Evolutionary conservation across 2,888 invertebrate genomes (phyloP), one percentile per base, ranked within the genome.

Genomic region (Hetaerina titia): DNA sequence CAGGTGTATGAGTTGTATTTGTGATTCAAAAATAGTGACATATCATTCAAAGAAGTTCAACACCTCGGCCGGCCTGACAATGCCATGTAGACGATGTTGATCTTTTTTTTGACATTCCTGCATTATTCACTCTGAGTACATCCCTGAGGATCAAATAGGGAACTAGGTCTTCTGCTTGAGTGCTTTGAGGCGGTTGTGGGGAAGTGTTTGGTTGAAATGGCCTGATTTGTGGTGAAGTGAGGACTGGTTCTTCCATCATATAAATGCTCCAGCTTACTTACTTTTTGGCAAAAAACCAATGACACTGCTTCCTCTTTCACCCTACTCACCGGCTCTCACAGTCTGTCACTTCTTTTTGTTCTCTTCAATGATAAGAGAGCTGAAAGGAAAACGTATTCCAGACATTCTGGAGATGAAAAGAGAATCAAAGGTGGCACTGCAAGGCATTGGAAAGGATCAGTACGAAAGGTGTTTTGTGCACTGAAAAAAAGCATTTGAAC

Each of bases 321-420:
- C 89, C 45, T 89, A 89, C 89, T 89, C 89, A 56, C 89, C 89
- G 9, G 89, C 56, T 22, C 89, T 89, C 56, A 56, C 89, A 56
- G 56, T 22, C 25, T 89, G 56, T 57, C 22, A 56, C 56, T 89
- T 89, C 57, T 56, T 56, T 57, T 56, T 89, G 89, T 89, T 89
- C 89, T 56, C 56, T 56, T 19, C 5, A 13, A 88, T 88, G 87
- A 9, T 2, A 88, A 31, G 56, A 22, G 45, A 13, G 69, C 7
- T 88, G 87, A 88, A 88, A 88, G 87, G 87, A 6, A 69, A 69
- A 69, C 17, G 69, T 45, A 2, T 45, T 45, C 45, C 45, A 45
- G 69, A 69, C 22, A 69, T 69, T 69, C 22, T 22, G 69, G 19
- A 69, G 69, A 22, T 22, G 69, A 8, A 69, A 69, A 17, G 7